These are phyloP conservation scores for Megalurothrips usitatus DNA, from an alignment of 2,888 invertebrate species.

Conservation along the genomic window DNA sequence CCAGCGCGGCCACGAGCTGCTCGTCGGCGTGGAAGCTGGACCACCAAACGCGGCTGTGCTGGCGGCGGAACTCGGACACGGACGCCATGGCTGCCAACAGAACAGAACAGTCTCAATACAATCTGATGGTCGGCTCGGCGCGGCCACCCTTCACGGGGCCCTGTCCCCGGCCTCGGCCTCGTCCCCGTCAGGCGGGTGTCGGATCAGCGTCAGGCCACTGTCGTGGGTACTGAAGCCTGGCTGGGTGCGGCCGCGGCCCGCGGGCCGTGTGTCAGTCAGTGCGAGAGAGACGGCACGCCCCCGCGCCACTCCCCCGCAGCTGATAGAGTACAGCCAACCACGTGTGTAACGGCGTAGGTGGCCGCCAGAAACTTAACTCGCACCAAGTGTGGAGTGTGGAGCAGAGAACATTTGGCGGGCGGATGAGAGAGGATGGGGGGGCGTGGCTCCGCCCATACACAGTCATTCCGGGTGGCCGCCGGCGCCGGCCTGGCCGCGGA, in stretches of 20 bases:
- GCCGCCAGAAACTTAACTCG: too few relatives aligned
- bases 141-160: too few relatives aligned
- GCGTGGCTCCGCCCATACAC: too few relatives aligned
- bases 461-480: too few relatives aligned
- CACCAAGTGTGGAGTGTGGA: background rate
- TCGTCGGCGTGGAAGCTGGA: constrained; percentile 47
- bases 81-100: constrained; percentile 1
- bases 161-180: too few relatives aligned
- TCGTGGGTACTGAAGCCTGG: too few relatives aligned
- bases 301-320: background rate
- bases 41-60: constrained; percentile 67
- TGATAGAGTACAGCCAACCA: background rate
- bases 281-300: background rate
- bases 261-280: background rate
- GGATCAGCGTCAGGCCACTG: background rate
- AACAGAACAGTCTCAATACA: background rate
- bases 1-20: constrained; percentile 40
- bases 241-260: too few relatives aligned
- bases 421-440: too few relatives aligned
- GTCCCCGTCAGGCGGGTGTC: background rate
- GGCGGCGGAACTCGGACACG: constrained; percentile 63
- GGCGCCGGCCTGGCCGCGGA: too few relatives aligned
- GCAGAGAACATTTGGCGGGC: background rate
- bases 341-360: background rate
- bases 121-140: too few relatives aligned